A percentile compares a stretch with the other conserved stretches of the same genome.
Evolutionary conservation across 1,140 invertebrate genomes (phyloP).

Genomic region (Bombus difficillimus): DNA sequence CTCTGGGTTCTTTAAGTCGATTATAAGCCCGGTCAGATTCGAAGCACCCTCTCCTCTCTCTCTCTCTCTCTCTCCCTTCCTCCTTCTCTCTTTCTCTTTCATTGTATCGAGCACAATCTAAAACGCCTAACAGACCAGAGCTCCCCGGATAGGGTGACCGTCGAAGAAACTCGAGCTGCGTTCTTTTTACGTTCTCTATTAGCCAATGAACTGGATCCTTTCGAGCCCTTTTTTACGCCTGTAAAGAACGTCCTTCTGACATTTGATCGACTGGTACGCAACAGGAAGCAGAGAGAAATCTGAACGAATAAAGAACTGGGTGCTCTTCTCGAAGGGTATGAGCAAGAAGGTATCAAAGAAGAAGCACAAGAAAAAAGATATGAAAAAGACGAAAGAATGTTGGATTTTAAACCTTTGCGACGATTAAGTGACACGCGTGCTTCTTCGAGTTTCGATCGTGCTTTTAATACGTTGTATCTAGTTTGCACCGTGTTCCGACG

Average conservation of each 20-base stretch:
- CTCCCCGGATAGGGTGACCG: constrained; percentile 42
- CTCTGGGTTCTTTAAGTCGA: constrained; percentile 28
- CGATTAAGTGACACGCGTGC: too few relatives aligned
- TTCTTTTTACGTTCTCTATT: constrained; percentile 51
- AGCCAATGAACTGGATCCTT: constrained; percentile 64
- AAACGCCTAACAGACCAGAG: constrained; percentile 9
- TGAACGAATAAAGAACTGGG: not conserved
- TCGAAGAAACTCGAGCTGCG: constrained; percentile 59
- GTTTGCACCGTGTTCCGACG: too few relatives aligned
- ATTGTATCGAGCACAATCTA: constrained; percentile 38
- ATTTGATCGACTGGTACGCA: constrained; percentile 52
- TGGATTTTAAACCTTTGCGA: too few relatives aligned
- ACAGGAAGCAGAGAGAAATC: constrained; percentile 49
- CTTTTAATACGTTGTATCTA: too few relatives aligned
- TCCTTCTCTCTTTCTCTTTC: not conserved
- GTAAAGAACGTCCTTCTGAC: constrained; percentile 52
- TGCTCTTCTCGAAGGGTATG: not conserved
- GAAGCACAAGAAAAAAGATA: not conserved
- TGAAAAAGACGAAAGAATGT: too few relatives aligned
- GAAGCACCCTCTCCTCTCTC: constrained; percentile 15
- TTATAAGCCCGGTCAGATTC: constrained; percentile 30
- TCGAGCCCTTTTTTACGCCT: constrained; percentile 1
- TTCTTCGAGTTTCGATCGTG: too few relatives aligned
- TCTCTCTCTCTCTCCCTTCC: not conserved
- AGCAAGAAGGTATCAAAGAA: not conserved